phyloP scores from a whole-genome alignment of 2,113 vertebrate genomes.

The Psittacula cyanocephala region DNA sequence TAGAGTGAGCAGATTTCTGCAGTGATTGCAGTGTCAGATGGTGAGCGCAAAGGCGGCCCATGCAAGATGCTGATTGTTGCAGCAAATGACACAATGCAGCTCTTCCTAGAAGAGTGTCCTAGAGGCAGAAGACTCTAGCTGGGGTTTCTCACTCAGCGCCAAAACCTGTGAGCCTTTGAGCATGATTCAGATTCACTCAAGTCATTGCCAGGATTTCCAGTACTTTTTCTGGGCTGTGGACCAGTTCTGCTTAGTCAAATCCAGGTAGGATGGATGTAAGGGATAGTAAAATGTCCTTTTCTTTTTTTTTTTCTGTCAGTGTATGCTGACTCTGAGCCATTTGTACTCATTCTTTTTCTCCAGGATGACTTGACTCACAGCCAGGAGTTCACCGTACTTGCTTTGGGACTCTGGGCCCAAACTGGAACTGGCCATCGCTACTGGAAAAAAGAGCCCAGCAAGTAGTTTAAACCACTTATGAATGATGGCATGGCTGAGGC shows the following conservation, averaged over 20 bases:
- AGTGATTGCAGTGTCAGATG: background rate
- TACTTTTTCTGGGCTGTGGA: slow-evolving; percentile 27
- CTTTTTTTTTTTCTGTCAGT: background rate
- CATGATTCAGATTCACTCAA: background rate
- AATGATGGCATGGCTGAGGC: background rate
- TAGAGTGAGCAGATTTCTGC: background rate
- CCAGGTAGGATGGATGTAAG: background rate
- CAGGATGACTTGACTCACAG: background rate
- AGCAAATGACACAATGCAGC: background rate
- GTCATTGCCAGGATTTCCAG: background rate
- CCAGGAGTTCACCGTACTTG: background rate
- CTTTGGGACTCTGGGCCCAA: background rate
- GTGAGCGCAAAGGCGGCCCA: background rate
- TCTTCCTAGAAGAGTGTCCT: background rate
- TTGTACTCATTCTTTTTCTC: background rate
- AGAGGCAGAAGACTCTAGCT: background rate
- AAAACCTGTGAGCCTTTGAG: background rate
- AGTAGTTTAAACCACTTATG: background rate
- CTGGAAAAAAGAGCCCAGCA: slow-evolving; percentile 27
- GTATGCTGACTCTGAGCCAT: background rate
- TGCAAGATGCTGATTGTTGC: background rate
- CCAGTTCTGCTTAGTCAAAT: background rate
- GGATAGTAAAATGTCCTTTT: background rate
- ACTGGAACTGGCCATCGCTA: background rate
- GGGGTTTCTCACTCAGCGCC: background rate